These are phyloP conservation scores for Aspidoscelis tigris DNA, from an alignment of 2,113 vertebrate species.

Conservation along the genomic window DNA sequence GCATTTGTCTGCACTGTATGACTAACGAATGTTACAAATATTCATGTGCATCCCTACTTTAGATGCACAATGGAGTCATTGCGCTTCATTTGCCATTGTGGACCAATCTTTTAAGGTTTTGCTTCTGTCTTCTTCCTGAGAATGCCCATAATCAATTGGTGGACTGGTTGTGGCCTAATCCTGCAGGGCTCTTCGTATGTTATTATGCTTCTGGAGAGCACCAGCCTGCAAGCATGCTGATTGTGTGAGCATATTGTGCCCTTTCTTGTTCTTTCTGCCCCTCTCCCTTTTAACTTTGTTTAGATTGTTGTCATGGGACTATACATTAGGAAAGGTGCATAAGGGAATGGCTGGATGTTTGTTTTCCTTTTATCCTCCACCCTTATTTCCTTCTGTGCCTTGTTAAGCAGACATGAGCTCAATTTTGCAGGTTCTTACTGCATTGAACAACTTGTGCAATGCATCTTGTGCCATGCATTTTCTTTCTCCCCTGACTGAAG, in stretches of 20 bases:
- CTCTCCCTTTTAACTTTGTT: background rate
- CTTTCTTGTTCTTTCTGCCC: background rate
- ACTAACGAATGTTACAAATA: too few relatives aligned
- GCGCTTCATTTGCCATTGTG: background rate
- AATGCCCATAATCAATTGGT: too few relatives aligned
- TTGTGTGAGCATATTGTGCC: too few relatives aligned
- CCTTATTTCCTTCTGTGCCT: background rate
- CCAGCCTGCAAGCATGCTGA: too few relatives aligned
- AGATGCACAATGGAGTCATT: too few relatives aligned
- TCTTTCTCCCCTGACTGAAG: background rate
- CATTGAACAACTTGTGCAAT: background rate
- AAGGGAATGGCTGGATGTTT: background rate
- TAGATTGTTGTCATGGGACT: background rate
- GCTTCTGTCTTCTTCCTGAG: too few relatives aligned
- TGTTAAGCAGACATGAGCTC: background rate
- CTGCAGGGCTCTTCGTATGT: too few relatives aligned
- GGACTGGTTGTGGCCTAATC: background rate
- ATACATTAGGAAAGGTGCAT: background rate
- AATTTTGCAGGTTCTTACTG: background rate
- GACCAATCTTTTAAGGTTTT: background rate
- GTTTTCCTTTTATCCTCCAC: background rate
- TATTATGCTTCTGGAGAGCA: background rate
- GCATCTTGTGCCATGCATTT: background rate
- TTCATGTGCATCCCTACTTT: too few relatives aligned
- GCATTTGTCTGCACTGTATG: too few relatives aligned